Evolutionary conservation across 1,140 invertebrate genomes (phyloP), one percentile per base, ranked within the genome.

Genomic region (Micrasema longulum): DNA sequence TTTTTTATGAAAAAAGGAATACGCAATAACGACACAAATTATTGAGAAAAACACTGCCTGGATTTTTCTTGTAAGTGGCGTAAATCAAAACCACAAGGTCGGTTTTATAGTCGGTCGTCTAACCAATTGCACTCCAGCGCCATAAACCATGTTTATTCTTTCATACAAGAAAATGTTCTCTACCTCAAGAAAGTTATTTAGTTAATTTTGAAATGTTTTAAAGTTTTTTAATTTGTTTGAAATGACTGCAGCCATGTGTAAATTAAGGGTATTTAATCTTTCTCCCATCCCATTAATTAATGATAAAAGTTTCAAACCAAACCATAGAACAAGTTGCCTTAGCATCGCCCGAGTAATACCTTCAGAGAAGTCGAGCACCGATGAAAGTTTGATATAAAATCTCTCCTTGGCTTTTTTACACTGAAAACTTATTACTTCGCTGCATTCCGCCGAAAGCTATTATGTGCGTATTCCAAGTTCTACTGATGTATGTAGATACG

Each of bases 351-450:
- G 62, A 65, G 35, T 48, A 47, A 48, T 52, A 53, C 31, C n/a
- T n/a, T n/a, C 47, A 67, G 64, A 67, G 35, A 65, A 52, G 16
- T 52, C 38, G 18, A 36, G 50, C 14, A 57, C 11, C 45, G 43
- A 35, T 57, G 1, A 11, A 35, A 23, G 50, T 65, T 65, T 53
- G 73, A 60, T 75, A 74, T 74, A 68, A 74, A 68, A 74, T 74
- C 63, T 66, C 43, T 67, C 47, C 68, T 63, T 45, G 41, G 63
- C 14, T 64, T 69, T 69, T 63, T 53, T 31, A 18, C 16, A 10
- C 18, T 48, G 16, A 12, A 57, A 52, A 73, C 55, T 69, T 69
- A 74, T 69, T 68, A 67, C 64, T 64, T 26, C 62, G 69, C 63
- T 67, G 73, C 68, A 65, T 74, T 62, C 68, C 57, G 22, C 52